These are phyloP conservation scores for Tetragonisca angustula DNA, from an alignment of 2,888 invertebrate species.

Conservation along the genomic window DNA sequence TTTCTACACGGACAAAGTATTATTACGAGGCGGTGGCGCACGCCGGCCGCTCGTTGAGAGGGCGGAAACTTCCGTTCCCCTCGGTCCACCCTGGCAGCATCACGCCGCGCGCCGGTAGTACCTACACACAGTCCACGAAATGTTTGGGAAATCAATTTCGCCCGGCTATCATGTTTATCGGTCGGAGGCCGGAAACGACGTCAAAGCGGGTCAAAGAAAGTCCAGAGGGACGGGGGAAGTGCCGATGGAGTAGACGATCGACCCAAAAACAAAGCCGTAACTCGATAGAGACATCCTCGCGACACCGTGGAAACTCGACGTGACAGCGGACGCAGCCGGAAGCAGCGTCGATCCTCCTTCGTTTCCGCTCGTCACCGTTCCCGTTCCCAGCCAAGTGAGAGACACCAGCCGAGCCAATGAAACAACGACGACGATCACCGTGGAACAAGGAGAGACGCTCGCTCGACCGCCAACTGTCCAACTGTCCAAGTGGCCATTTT, in stretches of 20 bases:
- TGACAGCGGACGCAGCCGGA: constrained; percentile 54
- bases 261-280: constrained; percentile 75
- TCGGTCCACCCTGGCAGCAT: not conserved
- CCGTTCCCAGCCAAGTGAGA: not conserved
- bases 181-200: constrained; percentile 36
- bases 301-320: constrained; percentile 58
- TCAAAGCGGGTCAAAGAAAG: constrained; percentile 59
- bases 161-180: constrained; percentile 47
- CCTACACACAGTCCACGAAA: constrained; percentile 22
- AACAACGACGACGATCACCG: not conserved
- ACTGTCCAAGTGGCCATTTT: constrained; percentile 76
- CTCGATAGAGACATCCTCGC: constrained; percentile 75
- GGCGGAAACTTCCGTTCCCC: constrained; percentile 6
- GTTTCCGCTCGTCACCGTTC: constrained; percentile 42
- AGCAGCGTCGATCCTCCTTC: constrained; percentile 37
- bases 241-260: constrained; percentile 61
- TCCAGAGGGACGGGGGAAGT: constrained; percentile 34
- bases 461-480: constrained; percentile 73
- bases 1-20: constrained; percentile 43
- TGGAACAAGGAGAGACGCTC: constrained; percentile 37
- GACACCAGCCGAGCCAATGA: not conserved
- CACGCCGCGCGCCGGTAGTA: not conserved
- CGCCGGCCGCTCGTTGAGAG: not conserved
- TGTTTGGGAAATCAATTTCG: constrained; percentile 56
- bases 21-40: constrained; percentile 8